phyloP scores from a whole-genome alignment of 2,888 invertebrate genomes.

The Drosophila buzzatii region DNA sequence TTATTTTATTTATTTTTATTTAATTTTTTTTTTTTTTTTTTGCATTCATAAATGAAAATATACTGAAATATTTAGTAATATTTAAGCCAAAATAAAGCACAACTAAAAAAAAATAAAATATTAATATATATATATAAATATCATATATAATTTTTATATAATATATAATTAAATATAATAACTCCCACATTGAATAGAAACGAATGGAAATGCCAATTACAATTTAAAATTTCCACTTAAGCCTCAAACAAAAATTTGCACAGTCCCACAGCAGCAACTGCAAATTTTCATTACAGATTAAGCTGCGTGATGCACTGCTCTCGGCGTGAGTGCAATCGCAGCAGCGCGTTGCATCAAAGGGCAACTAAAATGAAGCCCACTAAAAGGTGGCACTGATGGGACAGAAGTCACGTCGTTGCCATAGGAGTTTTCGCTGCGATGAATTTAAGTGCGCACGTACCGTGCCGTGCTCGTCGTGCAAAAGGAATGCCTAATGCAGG shows the following conservation, averaged over 20 bases:
- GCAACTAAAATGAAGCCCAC: conserved; percentile 68
- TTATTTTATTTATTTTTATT: no score
- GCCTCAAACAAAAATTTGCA: background rate
- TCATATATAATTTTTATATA: no score
- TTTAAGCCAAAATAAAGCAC: background rate
- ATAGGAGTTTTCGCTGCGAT: conserved; percentile 29
- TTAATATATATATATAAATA: background rate
- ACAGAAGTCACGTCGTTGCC: conserved; percentile 61
- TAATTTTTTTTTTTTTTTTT: no score
- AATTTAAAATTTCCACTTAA: background rate
- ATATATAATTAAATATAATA: background rate
- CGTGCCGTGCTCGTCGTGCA: conserved; percentile 31
- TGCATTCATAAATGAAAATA: no score
- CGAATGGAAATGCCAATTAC: background rate
- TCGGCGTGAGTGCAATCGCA: conserved; percentile 21
- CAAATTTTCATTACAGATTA: conserved; percentile 5
- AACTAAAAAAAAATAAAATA: background rate
- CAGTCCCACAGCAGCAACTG: background rate
- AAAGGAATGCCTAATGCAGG: conserved; percentile 70
- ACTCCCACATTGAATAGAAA: background rate
- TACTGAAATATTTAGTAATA: background rate
- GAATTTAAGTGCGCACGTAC: conserved; percentile 52
- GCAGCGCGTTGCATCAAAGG: conserved; percentile 45
- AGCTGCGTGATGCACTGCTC: conserved; percentile 40
- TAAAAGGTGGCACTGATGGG: conserved; percentile 39